These are phyloP conservation scores for Lasioglossum villosulum DNA, from an alignment of 2,888 invertebrate genomes.

Conservation along the genomic window DNA sequence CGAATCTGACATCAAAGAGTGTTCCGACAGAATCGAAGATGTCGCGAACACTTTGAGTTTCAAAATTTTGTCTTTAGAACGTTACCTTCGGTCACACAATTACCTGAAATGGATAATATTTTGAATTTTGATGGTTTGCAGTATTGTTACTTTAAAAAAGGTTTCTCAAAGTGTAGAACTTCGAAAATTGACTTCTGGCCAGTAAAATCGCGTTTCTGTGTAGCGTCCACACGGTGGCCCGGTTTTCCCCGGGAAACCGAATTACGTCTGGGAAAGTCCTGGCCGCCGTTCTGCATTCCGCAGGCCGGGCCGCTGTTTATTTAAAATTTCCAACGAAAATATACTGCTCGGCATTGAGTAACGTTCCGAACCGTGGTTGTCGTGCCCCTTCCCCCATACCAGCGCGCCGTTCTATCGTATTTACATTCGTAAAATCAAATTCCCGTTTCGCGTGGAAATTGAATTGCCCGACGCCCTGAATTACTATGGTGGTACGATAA, in stretches of 20 bases:
- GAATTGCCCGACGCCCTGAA: slow-evolving; percentile 22
- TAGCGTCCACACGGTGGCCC: slow-evolving; percentile 31
- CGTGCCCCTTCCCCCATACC: neutral
- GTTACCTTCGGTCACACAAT: too few species aligned
- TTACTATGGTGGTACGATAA: slow-evolving; percentile 9
- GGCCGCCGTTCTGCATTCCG: neutral
- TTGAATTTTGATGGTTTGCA: too few species aligned
- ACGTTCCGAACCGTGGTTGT: slow-evolving; percentile 11
- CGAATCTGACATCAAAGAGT: too few species aligned
- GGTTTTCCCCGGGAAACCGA: slow-evolving; percentile 56
- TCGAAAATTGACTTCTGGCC: too few species aligned
- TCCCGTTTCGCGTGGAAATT: slow-evolving; percentile 39
- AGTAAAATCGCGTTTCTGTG: too few species aligned
- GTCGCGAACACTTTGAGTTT: too few species aligned
- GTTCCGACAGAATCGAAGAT: too few species aligned
- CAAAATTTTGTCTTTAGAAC: too few species aligned
- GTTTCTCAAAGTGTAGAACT: too few species aligned
- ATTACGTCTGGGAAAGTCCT: slow-evolving; percentile 44
- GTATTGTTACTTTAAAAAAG: too few species aligned
- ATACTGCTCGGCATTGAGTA: slow-evolving; percentile 26
- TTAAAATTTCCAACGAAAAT: slow-evolving; percentile 52
- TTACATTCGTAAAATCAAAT: slow-evolving; percentile 44
- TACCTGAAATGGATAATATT: too few species aligned
- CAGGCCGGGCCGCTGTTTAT: slow-evolving; percentile 53
- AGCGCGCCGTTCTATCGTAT: neutral